Base-by-base conservation (phyloP, 1,140 invertebrate genomes). In the Cydia pomonella region DNA sequence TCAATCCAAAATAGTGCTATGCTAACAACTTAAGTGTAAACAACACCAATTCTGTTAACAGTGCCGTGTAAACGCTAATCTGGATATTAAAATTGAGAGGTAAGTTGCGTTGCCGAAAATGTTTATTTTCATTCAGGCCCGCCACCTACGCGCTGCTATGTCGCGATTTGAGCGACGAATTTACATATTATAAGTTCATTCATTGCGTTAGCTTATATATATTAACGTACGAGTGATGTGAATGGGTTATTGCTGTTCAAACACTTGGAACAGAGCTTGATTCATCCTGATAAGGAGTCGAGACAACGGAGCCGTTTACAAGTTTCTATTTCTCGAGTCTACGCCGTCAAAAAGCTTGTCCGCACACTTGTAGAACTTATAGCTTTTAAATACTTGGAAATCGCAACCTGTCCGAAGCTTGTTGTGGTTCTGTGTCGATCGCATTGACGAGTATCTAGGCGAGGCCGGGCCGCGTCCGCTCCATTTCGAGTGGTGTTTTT, bases 151-250 rank as follows among this genome's bases (percentile, higher is more conserved):
- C 90, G 73, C 84, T 76, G 80, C 80, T 82, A 75, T 87, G 87
- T 91, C 87, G 88, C 89, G 89, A 92, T 92, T 91, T 87, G 85
- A 90, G 84, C 86, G 86, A 89, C 89, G 85, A 90, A 92, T 91
- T 91, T 91, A 90, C 88, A 92, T 92, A 86, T 87, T 90, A 88
- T 88, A 90, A 87, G 84, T 89, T 88, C 88, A 91, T 91, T 91
- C 88, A 91, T 90, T 80, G 87, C 79, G 86, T 80, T 79, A 81
- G 79, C 81, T 79, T 88, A 89, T 91, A 88, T 91, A 85, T 91
- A 89, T 86, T 86, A 87, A 86, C 85, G 80, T 83, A 82, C 83
- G 87, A 87, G 86, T 81, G 82, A 87, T 87, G 84, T 85, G 88
- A 89, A 86, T 84, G 83, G 83, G 77, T 78, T 83, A 86, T 88